Base-by-base conservation (phyloP, 2,888 invertebrate genomes). In the Gymnocheta viridis region DNA sequence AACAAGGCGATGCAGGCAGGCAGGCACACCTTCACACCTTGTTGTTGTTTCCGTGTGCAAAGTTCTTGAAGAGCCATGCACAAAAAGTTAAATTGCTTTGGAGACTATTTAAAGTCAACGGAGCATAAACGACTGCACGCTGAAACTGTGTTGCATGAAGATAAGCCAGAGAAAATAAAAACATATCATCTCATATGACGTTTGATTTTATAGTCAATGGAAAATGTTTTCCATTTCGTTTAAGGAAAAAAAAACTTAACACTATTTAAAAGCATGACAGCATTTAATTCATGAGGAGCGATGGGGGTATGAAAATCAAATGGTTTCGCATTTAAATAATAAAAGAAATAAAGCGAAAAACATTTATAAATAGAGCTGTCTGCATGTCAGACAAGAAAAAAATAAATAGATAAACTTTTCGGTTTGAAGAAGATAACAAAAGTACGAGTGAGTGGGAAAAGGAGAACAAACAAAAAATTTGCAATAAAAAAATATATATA, bases 21-120 rank as follows among this genome's bases (percentile, higher is more conserved):
- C 32, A 7, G 7, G 1, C 6, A 32, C 32, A 14, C 41, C n/a
- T n/a, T n/a, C 27, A 54, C 38, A 69, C 38, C 66, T 49, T 47
- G 27, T 17, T 62, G 60, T 35, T 32, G 14, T 47, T 66, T 12
- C 47, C 47, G 47, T 64, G 14, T 64, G 14, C 29, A 64, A 27
- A 64, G 17, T 64, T 44, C 64, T 64, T 49, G 17, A 70, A 70
- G 19, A 14, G 9, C 22, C 47, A 47, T 47, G 44, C 32, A 73
- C 35, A 47, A 49, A 44, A 41, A 60, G 32, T 60, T 60, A 60
- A 73, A 73, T 60, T 73, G 38, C 72, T 49, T 73, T 49, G 49
- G 35, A 47, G 72, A 60, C 60, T 49, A 49, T 73, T 73, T 49
- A 49, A 60, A 60, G 22, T 47, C 72, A 73, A 17, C 47, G 60